These are phyloP conservation scores for Temnothorax ravouxi DNA, from an alignment of 2,888 invertebrate genomes.

Conservation along the genomic window DNA sequence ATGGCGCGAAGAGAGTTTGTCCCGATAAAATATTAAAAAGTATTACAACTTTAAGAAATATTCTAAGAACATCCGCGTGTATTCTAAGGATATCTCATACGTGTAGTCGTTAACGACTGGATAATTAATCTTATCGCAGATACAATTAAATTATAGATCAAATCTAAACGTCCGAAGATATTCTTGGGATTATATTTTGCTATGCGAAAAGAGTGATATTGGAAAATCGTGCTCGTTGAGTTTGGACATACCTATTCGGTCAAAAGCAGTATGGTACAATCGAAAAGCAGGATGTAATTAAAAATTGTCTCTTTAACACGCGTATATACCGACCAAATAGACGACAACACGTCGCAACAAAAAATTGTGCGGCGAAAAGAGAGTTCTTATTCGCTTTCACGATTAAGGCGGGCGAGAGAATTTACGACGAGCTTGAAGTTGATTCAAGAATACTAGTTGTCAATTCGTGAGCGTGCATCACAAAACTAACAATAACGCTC, in stretches of 20 bases:
- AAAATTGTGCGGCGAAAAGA: background rate
- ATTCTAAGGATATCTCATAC: background rate
- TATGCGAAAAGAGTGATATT: constrained; percentile 33
- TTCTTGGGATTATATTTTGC: constrained; percentile 33
- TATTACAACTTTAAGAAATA: constrained; percentile 10
- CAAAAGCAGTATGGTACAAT: constrained; percentile 12
- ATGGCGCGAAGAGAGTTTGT: constrained; percentile 14
- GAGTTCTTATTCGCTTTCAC: background rate
- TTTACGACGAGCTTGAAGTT: constrained; percentile 4
- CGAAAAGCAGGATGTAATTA: constrained; percentile 9
- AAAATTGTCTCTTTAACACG: constrained; percentile 7
- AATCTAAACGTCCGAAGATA: background rate
- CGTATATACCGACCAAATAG: background rate
- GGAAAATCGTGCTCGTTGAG: background rate
- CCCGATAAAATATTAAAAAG: background rate
- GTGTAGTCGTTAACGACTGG: background rate
- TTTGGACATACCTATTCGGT: background rate
- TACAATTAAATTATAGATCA: background rate
- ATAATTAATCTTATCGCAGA: constrained; percentile 8
- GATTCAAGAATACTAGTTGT: constrained; percentile 16
- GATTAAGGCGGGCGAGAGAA: background rate
- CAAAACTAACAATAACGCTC: background rate
- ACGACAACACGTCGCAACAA: background rate
- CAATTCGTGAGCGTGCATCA: constrained; percentile 13
- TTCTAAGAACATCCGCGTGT: constrained; percentile 22